Percentiles rank a stretch among this genome's conserved stretches.
phyloP scores from a whole-genome alignment of 30 jellyfish, hydroid and myxozoan genomes.

The Turritopsis rubra region DNA sequence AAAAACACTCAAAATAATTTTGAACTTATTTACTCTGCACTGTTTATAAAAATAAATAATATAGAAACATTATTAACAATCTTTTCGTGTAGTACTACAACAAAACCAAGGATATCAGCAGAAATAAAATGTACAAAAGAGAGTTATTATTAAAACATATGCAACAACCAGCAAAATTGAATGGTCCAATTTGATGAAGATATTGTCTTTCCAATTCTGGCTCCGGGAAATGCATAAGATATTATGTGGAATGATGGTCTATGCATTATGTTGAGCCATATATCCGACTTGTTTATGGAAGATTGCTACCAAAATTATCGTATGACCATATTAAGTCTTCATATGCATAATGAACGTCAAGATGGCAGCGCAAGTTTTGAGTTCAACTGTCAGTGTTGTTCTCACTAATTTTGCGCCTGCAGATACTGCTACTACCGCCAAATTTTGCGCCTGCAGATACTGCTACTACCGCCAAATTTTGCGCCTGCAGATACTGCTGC shows the following conservation, averaged over 20 bases:
- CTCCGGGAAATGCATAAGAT: slow-evolving; percentile 1
- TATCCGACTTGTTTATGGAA: slow-evolving; percentile 35
- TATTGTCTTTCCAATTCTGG: slow-evolving; percentile 11
- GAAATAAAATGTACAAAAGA: too few species aligned
- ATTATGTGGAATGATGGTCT: background rate
- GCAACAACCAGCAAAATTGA: background rate
- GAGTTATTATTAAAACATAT: too few species aligned
- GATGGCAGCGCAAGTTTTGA: slow-evolving; percentile 58
- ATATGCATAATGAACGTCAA: slow-evolving; percentile 43
- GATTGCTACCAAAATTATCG: slow-evolving; percentile 34
- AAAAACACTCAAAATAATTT: background rate
- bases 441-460: too few species aligned
- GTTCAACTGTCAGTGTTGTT: slow-evolving; percentile 26
- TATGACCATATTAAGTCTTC: slow-evolving; percentile 40
- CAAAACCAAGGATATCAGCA: too few species aligned
- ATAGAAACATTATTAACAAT: too few species aligned
- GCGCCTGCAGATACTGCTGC: too few species aligned
- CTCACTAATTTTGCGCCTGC: slow-evolving; percentile 38
- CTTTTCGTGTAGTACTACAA: too few species aligned
- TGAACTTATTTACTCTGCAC: too few species aligned
- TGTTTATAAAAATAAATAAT: too few species aligned
- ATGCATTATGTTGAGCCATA: slow-evolving; percentile 28
- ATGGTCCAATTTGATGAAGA: background rate
- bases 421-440: too few species aligned
- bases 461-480: too few species aligned